Conservation (phyloP, 2,113 vertebrate species). For the Podocnemis expansa region DNA sequence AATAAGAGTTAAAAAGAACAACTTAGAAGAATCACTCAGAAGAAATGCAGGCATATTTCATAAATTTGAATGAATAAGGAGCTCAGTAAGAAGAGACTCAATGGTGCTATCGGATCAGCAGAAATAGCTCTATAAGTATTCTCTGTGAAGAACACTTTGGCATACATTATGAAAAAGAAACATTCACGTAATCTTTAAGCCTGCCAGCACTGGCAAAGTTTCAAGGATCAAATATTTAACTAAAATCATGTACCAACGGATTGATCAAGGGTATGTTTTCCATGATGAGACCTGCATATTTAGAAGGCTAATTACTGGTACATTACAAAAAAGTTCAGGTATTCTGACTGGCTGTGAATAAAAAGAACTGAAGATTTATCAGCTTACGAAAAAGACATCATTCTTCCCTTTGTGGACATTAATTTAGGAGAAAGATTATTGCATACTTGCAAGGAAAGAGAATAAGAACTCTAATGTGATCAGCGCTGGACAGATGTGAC, state of each 20-base stretch:
- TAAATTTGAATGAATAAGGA: slow-evolving; percentile 38
- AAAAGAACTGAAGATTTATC: neutral
- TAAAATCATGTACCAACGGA: neutral
- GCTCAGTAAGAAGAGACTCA: slow-evolving; percentile 47
- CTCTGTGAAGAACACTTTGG: slow-evolving; percentile 51
- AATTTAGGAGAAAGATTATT: slow-evolving; percentile 9
- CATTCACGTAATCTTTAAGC: slow-evolving; percentile 32
- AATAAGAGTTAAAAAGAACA: neutral
- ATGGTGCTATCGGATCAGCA: slow-evolving; percentile 34
- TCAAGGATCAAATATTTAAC: slow-evolving; percentile 54
- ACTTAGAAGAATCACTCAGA: neutral
- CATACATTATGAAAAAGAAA: slow-evolving; percentile 51
- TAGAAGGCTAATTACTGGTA: slow-evolving; percentile 14
- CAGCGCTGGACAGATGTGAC: neutral
- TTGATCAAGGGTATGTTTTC: neutral
- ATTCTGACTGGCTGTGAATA: neutral
- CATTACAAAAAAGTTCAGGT: neutral
- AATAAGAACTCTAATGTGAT: slow-evolving; percentile 4
- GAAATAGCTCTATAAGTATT: slow-evolving; percentile 49
- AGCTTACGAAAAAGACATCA: neutral
- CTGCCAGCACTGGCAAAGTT: slow-evolving; percentile 14
- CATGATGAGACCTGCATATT: slow-evolving; percentile 22
- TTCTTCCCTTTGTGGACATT: slow-evolving; percentile 8
- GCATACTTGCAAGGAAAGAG: neutral
- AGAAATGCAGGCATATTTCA: slow-evolving; percentile 17